phyloP scores from a whole-genome alignment of 2,797 vertebrate species.

The Squalus acanthias region DNA sequence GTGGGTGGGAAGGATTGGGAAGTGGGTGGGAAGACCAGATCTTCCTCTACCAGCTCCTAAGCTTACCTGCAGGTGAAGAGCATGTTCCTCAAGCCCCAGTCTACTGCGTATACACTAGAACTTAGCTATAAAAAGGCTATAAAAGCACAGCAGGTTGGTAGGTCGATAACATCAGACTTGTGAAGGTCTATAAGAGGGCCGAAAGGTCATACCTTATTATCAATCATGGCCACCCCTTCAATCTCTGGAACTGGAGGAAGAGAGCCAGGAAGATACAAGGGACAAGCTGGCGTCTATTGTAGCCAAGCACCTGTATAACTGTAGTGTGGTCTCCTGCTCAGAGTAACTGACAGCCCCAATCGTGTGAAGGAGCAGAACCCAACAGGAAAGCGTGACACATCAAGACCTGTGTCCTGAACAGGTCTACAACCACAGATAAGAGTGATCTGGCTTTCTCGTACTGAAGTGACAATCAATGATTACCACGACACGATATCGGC shows the following conservation, averaged over 20 bases:
- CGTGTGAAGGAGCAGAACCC: not conserved
- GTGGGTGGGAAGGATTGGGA: not conserved
- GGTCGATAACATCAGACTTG: not conserved
- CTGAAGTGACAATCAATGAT: not conserved
- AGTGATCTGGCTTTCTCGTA: not conserved
- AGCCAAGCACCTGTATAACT: not conserved
- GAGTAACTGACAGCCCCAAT: not conserved
- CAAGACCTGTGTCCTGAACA: not conserved
- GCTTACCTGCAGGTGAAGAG: not conserved
- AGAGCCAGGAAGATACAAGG: not conserved
- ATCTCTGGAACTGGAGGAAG: not conserved
- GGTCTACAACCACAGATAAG: not conserved
- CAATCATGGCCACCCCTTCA: not conserved
- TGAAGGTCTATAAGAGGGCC: not conserved
- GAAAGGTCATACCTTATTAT: not conserved
- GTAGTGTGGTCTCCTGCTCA: not conserved
- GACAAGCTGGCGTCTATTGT: not conserved
- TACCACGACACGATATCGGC: not conserved
- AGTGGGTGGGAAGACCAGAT: not conserved
- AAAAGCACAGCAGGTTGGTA: not conserved
- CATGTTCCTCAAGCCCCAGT: not conserved
- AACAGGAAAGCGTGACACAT: not conserved
- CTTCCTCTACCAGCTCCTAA: not conserved
- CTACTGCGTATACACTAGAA: not conserved
- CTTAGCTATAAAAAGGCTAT: not conserved